Evolutionary conservation across 1,140 invertebrate genomes (phyloP), one percentile per base, ranked within the genome.

Genomic region (Heliconius hewitsoni): DNA sequence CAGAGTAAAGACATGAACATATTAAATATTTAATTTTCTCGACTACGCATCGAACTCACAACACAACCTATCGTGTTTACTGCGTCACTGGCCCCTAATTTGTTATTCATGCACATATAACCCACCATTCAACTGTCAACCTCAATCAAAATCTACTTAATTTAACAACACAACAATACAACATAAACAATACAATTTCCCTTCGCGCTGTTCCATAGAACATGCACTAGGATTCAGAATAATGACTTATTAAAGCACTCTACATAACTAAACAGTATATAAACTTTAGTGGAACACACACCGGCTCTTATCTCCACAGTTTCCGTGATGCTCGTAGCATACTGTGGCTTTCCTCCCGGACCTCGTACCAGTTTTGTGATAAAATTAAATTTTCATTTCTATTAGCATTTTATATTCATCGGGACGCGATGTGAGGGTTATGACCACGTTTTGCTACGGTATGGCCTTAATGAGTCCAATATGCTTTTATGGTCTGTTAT

Each of bases 291-390:
- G 50, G 50, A 57, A 71, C 74, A 78, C 27, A 66, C 60, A 42
- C 39, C 39, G 27, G 42, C 73, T 74, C 73, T 74, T 79, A 79
- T 79, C 78, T 76, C n/a, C 42, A 13, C 78, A 79, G 78, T 73
- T 79, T 79, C 78, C 78, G 78, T 66, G 78, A 70, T 79, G 73
- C 3, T 73, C 71, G 8, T 11, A 79, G 70, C 55, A 55, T 72
- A 52, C 70, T 37, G 27, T 55, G 52, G 50, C 66, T 72, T 77
- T 55, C 76, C 76, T 76, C 75, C 71, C 42, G 75, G 66, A 77
- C 70, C 70, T 72, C 76, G 76, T 52, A 72, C 52, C n/a, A 50
- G 30, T 77, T 77, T 77, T 77, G 70, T 52, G 70, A 77, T 77
- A 77, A 77, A 77, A 72, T 77, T 42, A 72, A 77, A 76, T 75